Conservation (phyloP, 2,797 vertebrate genomes). For the Chanos chanos region DNA sequence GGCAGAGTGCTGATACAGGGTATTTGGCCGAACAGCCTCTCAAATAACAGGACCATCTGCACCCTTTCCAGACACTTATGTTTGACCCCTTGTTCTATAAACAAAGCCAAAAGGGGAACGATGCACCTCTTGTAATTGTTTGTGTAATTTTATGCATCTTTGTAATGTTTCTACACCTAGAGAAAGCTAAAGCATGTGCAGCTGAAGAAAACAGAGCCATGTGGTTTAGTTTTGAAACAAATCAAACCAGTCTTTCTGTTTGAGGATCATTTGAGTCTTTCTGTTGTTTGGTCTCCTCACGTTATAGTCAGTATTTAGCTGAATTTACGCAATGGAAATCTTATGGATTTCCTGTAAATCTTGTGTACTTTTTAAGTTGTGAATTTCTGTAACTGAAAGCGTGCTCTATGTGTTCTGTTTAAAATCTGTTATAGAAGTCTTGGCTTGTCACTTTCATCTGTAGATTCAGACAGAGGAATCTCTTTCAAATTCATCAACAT, state of each 20-base stretch:
- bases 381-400: too few species aligned
- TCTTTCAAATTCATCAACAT: background rate
- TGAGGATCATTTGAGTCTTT: too few species aligned
- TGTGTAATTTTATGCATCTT: background rate
- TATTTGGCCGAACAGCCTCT: conserved; percentile 39
- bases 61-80: conserved; percentile 27
- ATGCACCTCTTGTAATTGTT: conserved; percentile 19
- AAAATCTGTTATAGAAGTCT: too few species aligned
- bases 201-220: background rate
- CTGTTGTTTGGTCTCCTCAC: too few species aligned
- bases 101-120: conserved; percentile 22
- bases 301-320: too few species aligned
- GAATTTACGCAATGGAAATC: too few species aligned
- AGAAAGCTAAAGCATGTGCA: background rate
- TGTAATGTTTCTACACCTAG: background rate
- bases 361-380: too few species aligned
- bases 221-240: background rate
- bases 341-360: too few species aligned
- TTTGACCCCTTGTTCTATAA: conserved; percentile 38
- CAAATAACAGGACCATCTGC: conserved; percentile 44
- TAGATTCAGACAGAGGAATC: too few species aligned
- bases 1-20: conserved; percentile 33
- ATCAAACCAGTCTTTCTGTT: background rate
- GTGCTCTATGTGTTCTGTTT: too few species aligned
- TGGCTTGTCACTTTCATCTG: too few species aligned